Evolutionary conservation across 2,888 invertebrate genomes (phyloP), one percentile per base, ranked within the genome.

Genomic region (Macrosiphum euphorbiae): DNA sequence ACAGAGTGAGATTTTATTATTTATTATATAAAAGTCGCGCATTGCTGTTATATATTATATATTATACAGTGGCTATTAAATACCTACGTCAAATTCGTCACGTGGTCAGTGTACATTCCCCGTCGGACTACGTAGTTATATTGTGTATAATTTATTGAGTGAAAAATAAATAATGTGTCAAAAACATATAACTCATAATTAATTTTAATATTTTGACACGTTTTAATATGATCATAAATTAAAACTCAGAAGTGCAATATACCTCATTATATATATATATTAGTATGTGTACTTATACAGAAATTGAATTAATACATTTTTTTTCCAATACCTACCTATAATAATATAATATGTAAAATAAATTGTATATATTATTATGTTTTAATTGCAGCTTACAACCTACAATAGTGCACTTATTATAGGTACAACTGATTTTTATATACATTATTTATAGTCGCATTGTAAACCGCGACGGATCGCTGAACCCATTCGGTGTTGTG

Each of bases 101-200:
- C 52, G 52, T 52, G 20, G 78, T 35, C 78, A 41, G 35, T 20
- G 35, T 20, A 78, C 78, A 78, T 78, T 35, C 20, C 78, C 35
- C 78, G 8, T 78, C 35, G 78, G 78, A 26, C 55, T 55, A 78
- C 35, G 78, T 47, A 47, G 47, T 20, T 78, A 78, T 78, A 55
- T 55, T 55, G 35, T 78, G 20, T 20, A 78, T 78, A 78, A 78
- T 78, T 78, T 78, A 78, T 78, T 35, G 78, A 78, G 78, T 78
- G 35, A 78, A 78, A 78, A 78, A 78, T 78, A 78, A 78, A 78
- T 78, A 67, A 78, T 78, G 78, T 78, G 78, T 78, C 78, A 78
- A 78, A 78, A 78, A 78, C 35, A 78, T 78, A 41, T 78, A 78
- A 78, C 78, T 78, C 78, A 78, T 78, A 78, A 78, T 78, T 78